Conservation (phyloP, 2,888 invertebrate species). For the Lysandra bellargus region DNA sequence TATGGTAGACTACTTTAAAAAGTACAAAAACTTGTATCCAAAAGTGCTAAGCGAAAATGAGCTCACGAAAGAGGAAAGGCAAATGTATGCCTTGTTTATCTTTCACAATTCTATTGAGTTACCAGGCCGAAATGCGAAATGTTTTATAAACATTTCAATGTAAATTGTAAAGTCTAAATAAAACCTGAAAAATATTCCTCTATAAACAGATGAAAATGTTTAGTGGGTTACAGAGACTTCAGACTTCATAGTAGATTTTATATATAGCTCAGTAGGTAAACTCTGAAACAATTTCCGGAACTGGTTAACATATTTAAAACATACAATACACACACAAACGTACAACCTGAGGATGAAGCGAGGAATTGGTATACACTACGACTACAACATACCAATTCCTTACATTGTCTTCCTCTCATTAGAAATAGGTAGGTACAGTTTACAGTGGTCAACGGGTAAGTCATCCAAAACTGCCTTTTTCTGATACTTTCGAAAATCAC, state of each 20-base stretch:
- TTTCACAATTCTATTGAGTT: constrained; percentile 27
- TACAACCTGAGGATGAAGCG: too few relatives aligned
- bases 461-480: background rate
- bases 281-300: background rate
- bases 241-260: background rate
- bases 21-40: background rate
- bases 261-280: constrained; percentile 5
- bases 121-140: background rate
- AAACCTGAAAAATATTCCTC: constrained; percentile 17
- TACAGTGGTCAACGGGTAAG: too few relatives aligned
- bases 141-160: constrained; percentile 27
- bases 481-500: background rate
- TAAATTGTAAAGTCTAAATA: constrained; percentile 21
- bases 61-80: background rate
- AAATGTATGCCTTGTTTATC: background rate
- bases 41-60: background rate
- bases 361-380: too few relatives aligned
- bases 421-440: too few relatives aligned
- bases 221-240: constrained; percentile 4
- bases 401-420: too few relatives aligned
- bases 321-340: too few relatives aligned
- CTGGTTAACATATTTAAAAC: background rate
- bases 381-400: too few relatives aligned
- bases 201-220: background rate
- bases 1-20: too few relatives aligned